These are phyloP conservation scores for Phylloscopus whistleri DNA, from an alignment of 2,113 vertebrate species.

Conservation along the genomic window DNA sequence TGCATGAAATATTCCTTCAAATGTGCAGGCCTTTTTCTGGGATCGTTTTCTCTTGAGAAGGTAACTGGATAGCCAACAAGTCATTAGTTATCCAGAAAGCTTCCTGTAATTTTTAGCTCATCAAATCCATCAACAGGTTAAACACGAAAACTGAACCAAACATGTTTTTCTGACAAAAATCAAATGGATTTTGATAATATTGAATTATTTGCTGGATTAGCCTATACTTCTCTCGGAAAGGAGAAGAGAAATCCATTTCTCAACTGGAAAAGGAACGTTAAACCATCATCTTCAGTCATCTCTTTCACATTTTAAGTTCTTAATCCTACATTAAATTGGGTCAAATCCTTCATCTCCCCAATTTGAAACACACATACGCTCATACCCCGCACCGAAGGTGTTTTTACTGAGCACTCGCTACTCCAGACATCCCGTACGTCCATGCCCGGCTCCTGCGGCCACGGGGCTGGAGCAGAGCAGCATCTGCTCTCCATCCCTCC, in stretches of 20 bases:
- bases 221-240: not conserved
- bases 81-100: not conserved
- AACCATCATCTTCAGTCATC: not conserved
- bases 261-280: not conserved
- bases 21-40: not conserved
- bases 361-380: accelerated
- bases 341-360: not conserved
- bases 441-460: accelerated
- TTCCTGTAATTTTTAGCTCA: not conserved
- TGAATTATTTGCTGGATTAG: not conserved
- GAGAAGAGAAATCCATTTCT: not conserved
- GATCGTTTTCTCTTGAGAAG: not conserved
- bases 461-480: accelerated
- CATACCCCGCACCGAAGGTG: accelerated
- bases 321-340: not conserved
- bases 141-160: not conserved
- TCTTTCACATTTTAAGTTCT: not conserved
- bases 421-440: accelerated
- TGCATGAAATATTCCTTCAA: not conserved
- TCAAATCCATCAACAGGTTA: not conserved
- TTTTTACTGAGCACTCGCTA: accelerated
- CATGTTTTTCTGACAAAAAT: not conserved
- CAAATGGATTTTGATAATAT: not conserved
- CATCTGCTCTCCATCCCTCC: accelerated
- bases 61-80: not conserved